Percentiles rank a stretch among this genome's conserved stretches.
These are phyloP conservation scores for Panthera tigris DNA, from an alignment of 2,113 vertebrate species.

Conservation along the genomic window DNA sequence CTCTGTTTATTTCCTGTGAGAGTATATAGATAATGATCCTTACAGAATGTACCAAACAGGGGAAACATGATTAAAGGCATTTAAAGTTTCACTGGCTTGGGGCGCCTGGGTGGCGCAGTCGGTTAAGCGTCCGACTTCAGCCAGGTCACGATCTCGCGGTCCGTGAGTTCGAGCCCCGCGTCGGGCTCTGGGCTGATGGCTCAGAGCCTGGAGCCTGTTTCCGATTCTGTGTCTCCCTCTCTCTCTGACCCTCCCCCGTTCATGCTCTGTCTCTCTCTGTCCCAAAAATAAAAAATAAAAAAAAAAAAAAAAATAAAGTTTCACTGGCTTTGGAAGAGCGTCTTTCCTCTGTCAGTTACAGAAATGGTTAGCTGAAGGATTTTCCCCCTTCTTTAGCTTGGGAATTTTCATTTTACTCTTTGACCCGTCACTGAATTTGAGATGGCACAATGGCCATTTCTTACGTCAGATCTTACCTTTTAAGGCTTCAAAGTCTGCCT, in stretches of 20 bases:
- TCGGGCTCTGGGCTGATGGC: too few species aligned
- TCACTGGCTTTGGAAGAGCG: neutral
- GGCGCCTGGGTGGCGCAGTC: too few species aligned
- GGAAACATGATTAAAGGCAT: neutral
- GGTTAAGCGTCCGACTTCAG: too few species aligned
- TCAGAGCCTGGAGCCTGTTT: too few species aligned
- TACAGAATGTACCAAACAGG: neutral
- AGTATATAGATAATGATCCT: neutral
- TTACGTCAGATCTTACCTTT: neutral
- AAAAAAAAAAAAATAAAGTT: too few species aligned
- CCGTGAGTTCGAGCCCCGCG: too few species aligned
- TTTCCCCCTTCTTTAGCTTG: neutral
- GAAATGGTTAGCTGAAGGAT: neutral
- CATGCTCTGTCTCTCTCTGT: too few species aligned
- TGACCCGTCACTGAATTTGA: slow-evolving; percentile 12
- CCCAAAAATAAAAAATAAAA: too few species aligned
- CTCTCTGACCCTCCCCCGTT: too few species aligned
- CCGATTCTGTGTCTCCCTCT: too few species aligned
- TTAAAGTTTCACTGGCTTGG: neutral
- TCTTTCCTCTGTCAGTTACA: neutral
- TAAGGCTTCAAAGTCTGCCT: slow-evolving; percentile 25
- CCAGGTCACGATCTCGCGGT: too few species aligned
- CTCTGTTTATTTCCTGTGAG: neutral
- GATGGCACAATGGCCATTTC: neutral
- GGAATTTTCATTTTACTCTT: neutral